Evolutionary conservation across 2,113 vertebrate species (phyloP).

Genomic region (Xenopus tropicalis): DNA sequence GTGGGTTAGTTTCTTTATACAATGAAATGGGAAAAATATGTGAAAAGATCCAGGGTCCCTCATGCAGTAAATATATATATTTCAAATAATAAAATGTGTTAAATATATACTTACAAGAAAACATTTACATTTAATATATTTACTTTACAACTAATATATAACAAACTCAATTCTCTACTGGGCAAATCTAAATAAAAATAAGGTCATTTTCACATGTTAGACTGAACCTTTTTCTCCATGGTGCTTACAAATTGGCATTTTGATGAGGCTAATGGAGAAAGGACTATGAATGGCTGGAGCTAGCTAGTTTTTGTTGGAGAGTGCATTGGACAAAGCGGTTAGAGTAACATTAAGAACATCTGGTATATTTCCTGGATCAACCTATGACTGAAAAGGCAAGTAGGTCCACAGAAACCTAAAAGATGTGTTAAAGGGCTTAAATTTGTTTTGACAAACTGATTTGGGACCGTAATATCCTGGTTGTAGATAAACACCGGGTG

Average conservation of each 20-base stretch:
- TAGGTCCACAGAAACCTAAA: constrained; percentile 32
- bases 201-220: neutral
- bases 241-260: constrained; percentile 20
- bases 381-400: constrained; percentile 7
- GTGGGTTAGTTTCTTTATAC: too few relatives aligned
- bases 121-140: too few relatives aligned
- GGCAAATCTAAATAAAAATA: too few relatives aligned
- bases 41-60: too few relatives aligned
- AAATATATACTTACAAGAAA: too few relatives aligned
- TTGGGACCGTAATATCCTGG: constrained; percentile 39
- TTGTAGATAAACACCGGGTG: constrained; percentile 48
- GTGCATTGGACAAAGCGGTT: constrained; percentile 17
- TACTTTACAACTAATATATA: too few relatives aligned
- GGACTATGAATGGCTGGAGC: constrained; percentile 29
- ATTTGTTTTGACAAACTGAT: constrained; percentile 51
- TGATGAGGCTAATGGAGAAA: constrained; percentile 11
- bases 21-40: too few relatives aligned
- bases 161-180: too few relatives aligned
- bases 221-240: neutral
- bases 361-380: constrained; percentile 44
- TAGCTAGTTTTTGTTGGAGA: constrained; percentile 33
- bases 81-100: too few relatives aligned
- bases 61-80: too few relatives aligned
- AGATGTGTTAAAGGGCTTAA: constrained; percentile 45
- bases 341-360: constrained; percentile 44